phyloP scores from a whole-genome alignment of 2,797 vertebrate species.

The Hippoglossus hippoglossus region DNA sequence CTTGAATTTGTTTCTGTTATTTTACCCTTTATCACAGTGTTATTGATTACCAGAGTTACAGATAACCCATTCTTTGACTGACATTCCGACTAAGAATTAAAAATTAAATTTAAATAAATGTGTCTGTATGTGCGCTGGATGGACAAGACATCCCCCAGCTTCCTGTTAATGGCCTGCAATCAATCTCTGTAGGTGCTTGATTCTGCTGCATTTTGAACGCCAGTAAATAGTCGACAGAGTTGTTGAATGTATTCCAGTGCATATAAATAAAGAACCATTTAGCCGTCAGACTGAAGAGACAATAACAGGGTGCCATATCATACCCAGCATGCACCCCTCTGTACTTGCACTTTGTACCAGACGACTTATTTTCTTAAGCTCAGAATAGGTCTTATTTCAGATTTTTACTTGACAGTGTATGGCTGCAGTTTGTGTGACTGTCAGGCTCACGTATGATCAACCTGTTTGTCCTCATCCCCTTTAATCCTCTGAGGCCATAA shows the following conservation, averaged over 20 bases:
- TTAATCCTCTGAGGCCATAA: constrained; percentile 73
- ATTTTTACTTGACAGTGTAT: constrained; percentile 42
- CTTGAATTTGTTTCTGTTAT: no score
- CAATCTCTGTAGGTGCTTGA: constrained; percentile 32
- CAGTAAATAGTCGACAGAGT: constrained; percentile 46
- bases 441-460: constrained; percentile 69
- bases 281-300: constrained; percentile 41
- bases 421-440: constrained; percentile 38
- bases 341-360: background rate
- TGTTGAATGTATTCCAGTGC: constrained; percentile 51
- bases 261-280: constrained; percentile 59
- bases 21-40: no score
- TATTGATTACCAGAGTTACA: no score
- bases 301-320: constrained; percentile 39
- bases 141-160: constrained; percentile 23
- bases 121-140: background rate
- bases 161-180: constrained; percentile 44
- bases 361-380: constrained; percentile 29
- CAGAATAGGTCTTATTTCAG: constrained; percentile 24
- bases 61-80: no score
- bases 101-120: background rate
- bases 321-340: constrained; percentile 12
- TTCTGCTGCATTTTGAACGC: constrained; percentile 24
- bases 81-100: no score
- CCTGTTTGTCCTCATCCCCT: constrained; percentile 55